phyloP scores from a whole-genome alignment of 2,888 invertebrate species.

The Pristionchus maxplancki region DNA sequence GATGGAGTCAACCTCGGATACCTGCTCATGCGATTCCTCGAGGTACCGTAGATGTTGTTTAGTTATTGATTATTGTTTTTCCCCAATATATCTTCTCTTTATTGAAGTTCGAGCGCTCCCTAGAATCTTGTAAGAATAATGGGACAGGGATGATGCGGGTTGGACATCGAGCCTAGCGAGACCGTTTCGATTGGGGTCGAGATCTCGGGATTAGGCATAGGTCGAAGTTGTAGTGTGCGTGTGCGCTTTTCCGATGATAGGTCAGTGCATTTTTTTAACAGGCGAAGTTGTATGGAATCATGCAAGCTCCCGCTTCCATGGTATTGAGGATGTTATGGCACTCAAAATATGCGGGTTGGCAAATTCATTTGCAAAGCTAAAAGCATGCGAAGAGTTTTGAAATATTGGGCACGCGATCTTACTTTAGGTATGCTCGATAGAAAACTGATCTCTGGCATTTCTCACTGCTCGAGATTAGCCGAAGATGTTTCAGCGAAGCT shows the following conservation, averaged over 20 bases:
- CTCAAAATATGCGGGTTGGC: too few species aligned
- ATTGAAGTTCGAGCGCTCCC: neutral
- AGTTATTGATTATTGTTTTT: neutral
- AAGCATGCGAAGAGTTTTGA: too few species aligned
- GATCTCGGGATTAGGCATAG: neutral
- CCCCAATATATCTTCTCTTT: too few species aligned
- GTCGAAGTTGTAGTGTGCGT: neutral
- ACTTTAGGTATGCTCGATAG: neutral
- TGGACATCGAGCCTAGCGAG: too few species aligned
- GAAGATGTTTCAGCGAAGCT: neutral
- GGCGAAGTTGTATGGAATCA: too few species aligned
- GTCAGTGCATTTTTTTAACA: too few species aligned
- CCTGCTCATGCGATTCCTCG: constrained; percentile 74
- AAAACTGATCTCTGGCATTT: neutral
- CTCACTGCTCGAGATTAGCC: constrained; percentile 85
- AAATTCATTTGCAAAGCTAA: too few species aligned
- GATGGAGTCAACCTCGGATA: constrained; percentile 86
- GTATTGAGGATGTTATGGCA: too few species aligned
- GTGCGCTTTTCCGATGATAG: neutral
- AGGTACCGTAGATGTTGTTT: constrained; percentile 79
- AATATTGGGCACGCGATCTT: too few species aligned
- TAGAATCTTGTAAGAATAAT: too few species aligned
- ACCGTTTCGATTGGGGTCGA: neutral
- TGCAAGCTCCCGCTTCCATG: too few species aligned
- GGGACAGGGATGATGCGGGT: neutral